Percentiles rank a stretch among this genome's conserved stretches.
Evolutionary conservation across 2,113 vertebrate genomes (phyloP).

Genomic region (Gnathonemus longibarbis): DNA sequence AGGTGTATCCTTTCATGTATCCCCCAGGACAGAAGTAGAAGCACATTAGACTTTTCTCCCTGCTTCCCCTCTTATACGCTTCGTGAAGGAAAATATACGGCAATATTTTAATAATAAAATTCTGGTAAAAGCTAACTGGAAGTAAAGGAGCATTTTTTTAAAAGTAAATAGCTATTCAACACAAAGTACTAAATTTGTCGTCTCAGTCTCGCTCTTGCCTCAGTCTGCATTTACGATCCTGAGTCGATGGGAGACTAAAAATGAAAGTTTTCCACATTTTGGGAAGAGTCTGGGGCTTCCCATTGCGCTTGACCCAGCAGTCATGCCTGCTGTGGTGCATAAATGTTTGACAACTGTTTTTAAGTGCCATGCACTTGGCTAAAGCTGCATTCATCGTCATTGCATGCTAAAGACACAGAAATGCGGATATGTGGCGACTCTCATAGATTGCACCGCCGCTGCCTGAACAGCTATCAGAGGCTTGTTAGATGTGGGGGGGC

Average conservation of each 20-base stretch:
- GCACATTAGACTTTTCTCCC: slow-evolving; percentile 1
- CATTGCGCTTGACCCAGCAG: neutral
- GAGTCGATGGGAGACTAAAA: neutral
- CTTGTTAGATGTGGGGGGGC: neutral
- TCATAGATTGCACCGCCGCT: neutral
- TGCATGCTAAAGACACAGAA: neutral
- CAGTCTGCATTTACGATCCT: neutral
- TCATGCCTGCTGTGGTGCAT: neutral
- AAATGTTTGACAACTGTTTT: slow-evolving; percentile 6
- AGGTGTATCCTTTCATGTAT: slow-evolving; percentile 40
- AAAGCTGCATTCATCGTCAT: neutral
- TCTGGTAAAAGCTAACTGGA: neutral
- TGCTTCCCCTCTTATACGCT: neutral
- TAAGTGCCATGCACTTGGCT: neutral
- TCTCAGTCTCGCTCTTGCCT: neutral
- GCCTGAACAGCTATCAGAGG: neutral
- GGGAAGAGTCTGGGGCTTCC: neutral
- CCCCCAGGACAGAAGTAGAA: slow-evolving; percentile 28
- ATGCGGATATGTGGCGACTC: neutral
- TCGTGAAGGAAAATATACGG: neutral
- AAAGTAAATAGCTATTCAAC: slow-evolving; percentile 7
- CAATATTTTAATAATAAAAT: neutral
- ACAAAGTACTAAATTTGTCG: neutral
- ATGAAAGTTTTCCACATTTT: neutral
- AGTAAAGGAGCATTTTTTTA: neutral